These are phyloP conservation scores for Gopherus evgoodei DNA, from an alignment of 2,113 vertebrate species.

Conservation along the genomic window DNA sequence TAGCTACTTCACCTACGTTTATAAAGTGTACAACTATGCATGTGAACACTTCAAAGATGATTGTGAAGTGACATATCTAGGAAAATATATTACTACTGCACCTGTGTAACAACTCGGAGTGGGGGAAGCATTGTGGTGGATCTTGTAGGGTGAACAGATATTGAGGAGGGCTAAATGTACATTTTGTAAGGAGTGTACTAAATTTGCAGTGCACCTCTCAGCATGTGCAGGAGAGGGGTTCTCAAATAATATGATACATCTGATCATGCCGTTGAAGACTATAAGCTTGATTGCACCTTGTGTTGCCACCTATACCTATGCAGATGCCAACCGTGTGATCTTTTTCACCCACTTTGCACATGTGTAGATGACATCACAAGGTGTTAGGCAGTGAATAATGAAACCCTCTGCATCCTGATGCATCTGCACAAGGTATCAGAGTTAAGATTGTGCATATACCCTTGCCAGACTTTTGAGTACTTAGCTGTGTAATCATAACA, in stretches of 20 bases:
- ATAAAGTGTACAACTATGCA: background rate
- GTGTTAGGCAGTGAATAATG: accelerated
- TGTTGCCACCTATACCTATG: background rate
- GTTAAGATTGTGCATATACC: background rate
- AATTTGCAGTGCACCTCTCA: background rate
- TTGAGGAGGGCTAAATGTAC: background rate
- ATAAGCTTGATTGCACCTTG: background rate
- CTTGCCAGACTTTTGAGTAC: background rate
- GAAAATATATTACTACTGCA: background rate
- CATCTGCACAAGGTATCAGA: background rate
- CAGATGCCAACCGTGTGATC: background rate
- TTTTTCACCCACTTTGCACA: background rate
- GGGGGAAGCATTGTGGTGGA: background rate
- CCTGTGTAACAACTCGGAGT: accelerated
- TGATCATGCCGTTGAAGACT: background rate
- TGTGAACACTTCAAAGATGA: accelerated
- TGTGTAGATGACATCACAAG: background rate
- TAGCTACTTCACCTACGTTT: background rate
- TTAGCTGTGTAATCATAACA: background rate
- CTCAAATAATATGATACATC: background rate
- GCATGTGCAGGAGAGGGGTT: background rate
- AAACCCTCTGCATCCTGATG: background rate
- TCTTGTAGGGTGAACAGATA: background rate
- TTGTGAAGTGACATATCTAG: no score
- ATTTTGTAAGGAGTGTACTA: background rate